phyloP scores from a whole-genome alignment of 2,888 invertebrate species.

The Ophion ventricosus region DNA sequence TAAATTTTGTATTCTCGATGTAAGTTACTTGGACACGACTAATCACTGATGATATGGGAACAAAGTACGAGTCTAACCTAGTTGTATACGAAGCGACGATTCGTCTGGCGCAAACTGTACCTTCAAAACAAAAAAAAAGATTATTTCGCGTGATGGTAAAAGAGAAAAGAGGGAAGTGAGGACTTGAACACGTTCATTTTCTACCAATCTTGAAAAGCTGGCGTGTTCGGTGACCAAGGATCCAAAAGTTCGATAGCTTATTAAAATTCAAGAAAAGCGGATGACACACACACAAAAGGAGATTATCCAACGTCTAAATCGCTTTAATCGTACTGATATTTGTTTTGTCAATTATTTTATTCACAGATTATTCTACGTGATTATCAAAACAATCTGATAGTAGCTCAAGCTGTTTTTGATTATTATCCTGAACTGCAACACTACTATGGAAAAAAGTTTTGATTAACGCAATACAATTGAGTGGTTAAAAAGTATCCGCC shows the following conservation, averaged over 20 bases:
- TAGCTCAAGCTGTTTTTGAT: slow-evolving; percentile 24
- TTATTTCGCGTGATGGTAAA: background rate
- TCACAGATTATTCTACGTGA: slow-evolving; percentile 55
- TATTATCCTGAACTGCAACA: slow-evolving; percentile 21
- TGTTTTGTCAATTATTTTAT: slow-evolving; percentile 55
- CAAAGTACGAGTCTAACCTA: slow-evolving; percentile 31
- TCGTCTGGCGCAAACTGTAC: slow-evolving; percentile 42
- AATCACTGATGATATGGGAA: slow-evolving; percentile 53
- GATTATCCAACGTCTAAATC: slow-evolving; percentile 47
- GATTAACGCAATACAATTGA: slow-evolving; percentile 51
- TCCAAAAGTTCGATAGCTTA: slow-evolving; percentile 46
- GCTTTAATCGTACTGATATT: slow-evolving; percentile 14
- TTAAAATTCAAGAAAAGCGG: slow-evolving; percentile 1
- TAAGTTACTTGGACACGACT: slow-evolving; percentile 80
- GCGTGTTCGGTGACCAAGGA: slow-evolving; percentile 1
- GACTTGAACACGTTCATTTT: background rate
- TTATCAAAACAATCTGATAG: slow-evolving; percentile 35
- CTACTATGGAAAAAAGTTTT: slow-evolving; percentile 31
- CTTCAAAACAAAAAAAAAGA: slow-evolving; percentile 29
- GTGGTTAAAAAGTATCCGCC: slow-evolving; percentile 40
- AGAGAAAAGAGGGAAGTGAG: background rate
- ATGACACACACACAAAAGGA: slow-evolving; percentile 9
- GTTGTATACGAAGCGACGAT: slow-evolving; percentile 40
- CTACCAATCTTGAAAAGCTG: background rate
- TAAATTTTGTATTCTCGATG: slow-evolving; percentile 93